Evolutionary conservation across 2,113 vertebrate genomes (phyloP).

Genomic region (Balaeniceps rex): DNA sequence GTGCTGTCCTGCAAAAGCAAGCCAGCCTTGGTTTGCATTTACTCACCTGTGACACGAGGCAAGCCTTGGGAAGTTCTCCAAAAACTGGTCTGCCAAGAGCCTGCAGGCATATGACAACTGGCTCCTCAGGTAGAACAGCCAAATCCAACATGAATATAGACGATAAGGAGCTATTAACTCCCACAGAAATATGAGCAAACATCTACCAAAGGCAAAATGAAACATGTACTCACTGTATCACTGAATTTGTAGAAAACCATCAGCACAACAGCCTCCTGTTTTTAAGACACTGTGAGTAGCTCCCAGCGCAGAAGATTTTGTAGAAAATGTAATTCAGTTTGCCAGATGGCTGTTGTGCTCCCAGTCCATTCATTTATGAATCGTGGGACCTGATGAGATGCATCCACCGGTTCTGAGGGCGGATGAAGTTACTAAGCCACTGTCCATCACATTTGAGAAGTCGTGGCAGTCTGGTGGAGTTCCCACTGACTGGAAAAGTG

Average conservation of each 20-base stretch:
- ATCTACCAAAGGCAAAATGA: conserved; percentile 31
- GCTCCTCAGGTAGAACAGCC: not conserved
- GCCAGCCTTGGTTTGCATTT: not conserved
- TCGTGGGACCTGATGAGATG: not conserved
- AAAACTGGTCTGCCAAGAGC: conserved; percentile 10
- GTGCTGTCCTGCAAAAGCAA: conserved; percentile 25
- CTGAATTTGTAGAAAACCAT: conserved; percentile 1
- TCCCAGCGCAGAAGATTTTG: not conserved
- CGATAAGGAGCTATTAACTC: conserved; percentile 20
- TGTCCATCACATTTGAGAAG: no score
- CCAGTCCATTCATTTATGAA: not conserved
- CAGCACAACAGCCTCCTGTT: not conserved
- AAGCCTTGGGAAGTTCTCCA: conserved; percentile 25
- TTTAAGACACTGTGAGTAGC: not conserved
- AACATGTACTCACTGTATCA: not conserved
- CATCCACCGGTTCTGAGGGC: no score
- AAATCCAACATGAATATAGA: conserved; percentile 33
- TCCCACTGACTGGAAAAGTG: no score
- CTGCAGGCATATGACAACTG: not conserved
- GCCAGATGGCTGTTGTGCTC: not conserved
- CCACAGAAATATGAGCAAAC: not conserved
- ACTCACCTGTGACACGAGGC: conserved; percentile 14
- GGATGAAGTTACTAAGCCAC: no score
- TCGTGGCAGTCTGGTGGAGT: no score
- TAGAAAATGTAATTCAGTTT: not conserved